A percentile compares a stretch with the other conserved stretches of the same genome.
These are phyloP conservation scores for Cydia fagiglandana DNA, from an alignment of 1,140 invertebrate species.

Conservation along the genomic window DNA sequence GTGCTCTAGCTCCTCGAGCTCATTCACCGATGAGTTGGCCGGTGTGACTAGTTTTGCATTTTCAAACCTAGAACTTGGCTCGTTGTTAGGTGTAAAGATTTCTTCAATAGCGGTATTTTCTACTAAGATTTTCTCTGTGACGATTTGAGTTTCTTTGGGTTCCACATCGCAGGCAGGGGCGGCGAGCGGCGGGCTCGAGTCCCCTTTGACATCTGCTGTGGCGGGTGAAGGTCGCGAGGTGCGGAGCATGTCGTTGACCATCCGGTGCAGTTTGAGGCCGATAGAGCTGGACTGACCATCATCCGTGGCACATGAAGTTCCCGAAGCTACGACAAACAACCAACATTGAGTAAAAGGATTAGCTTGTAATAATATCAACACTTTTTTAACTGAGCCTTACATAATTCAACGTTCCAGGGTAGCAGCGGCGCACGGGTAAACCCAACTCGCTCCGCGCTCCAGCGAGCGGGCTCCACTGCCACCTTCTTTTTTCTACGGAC, in stretches of 20 bases:
- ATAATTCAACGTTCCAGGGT: conserved; percentile 51
- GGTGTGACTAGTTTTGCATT: conserved; percentile 34
- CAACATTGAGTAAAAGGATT: neutral
- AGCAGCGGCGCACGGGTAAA: conserved; percentile 52
- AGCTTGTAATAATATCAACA: too few relatives aligned
- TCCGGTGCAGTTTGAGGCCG: conserved; percentile 54
- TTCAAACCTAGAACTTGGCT: neutral
- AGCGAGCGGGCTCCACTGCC: conserved; percentile 49
- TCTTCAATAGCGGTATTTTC: neutral
- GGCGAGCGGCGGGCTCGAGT: conserved; percentile 41
- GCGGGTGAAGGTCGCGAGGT: conserved; percentile 36
- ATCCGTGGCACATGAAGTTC: conserved; percentile 44
- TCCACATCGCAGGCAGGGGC: conserved; percentile 44
- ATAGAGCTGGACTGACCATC: conserved; percentile 51
- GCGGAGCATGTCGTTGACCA: conserved; percentile 52
- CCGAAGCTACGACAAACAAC: conserved; percentile 45
- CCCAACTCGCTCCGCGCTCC: conserved; percentile 30
- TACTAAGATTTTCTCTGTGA: neutral
- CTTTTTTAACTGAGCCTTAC: conserved; percentile 35
- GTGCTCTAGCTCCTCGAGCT: conserved; percentile 52
- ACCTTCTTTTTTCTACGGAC: conserved; percentile 54
- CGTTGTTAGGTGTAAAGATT: neutral
- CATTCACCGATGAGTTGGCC: conserved; percentile 41
- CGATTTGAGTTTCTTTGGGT: neutral
- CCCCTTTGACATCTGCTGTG: conserved; percentile 11